A percentile compares a stretch with the other conserved stretches of the same genome.
Conservation (phyloP, 1,140 invertebrate species). For the Lucilia cuprina region DNA sequence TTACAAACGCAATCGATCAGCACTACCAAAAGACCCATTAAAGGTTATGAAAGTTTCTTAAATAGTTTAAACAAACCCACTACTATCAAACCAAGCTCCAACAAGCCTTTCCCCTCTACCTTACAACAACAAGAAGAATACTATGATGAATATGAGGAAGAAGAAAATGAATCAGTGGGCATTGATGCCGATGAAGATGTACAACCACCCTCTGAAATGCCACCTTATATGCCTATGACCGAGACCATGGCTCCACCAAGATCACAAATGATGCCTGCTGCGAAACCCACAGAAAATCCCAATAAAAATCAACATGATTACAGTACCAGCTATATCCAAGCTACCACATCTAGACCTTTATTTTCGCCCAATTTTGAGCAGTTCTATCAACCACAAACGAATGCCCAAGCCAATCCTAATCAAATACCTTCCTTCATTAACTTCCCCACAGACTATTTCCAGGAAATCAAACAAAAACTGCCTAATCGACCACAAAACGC, state of each 20-base stretch:
- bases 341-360: slow-evolving; percentile 56
- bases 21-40: slow-evolving; percentile 42
- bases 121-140: slow-evolving; percentile 47
- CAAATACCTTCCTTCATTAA: slow-evolving; percentile 57
- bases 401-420: slow-evolving; percentile 39
- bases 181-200: slow-evolving; percentile 65
- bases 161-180: slow-evolving; percentile 66
- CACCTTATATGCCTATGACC: slow-evolving; percentile 69
- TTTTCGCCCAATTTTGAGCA: slow-evolving; percentile 42
- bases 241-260: slow-evolving; percentile 63
- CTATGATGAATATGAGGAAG: slow-evolving; percentile 46
- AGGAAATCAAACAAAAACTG: slow-evolving; percentile 53
- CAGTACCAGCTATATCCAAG: slow-evolving; percentile 51
- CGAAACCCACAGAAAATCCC: slow-evolving; percentile 18
- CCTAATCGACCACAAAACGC: slow-evolving; percentile 37
- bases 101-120: slow-evolving; percentile 23
- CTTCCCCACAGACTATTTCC: slow-evolving; percentile 60
- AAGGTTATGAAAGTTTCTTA: slow-evolving; percentile 54
- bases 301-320: slow-evolving; percentile 37
- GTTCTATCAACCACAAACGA: slow-evolving; percentile 35
- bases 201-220: slow-evolving; percentile 64
- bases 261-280: slow-evolving; percentile 45
- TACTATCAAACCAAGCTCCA: slow-evolving; percentile 37
- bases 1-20: neutral
- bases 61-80: slow-evolving; percentile 48